These are phyloP conservation scores for Aldabrachelys gigantea DNA, from an alignment of 2,113 vertebrate species.

Conservation along the genomic window DNA sequence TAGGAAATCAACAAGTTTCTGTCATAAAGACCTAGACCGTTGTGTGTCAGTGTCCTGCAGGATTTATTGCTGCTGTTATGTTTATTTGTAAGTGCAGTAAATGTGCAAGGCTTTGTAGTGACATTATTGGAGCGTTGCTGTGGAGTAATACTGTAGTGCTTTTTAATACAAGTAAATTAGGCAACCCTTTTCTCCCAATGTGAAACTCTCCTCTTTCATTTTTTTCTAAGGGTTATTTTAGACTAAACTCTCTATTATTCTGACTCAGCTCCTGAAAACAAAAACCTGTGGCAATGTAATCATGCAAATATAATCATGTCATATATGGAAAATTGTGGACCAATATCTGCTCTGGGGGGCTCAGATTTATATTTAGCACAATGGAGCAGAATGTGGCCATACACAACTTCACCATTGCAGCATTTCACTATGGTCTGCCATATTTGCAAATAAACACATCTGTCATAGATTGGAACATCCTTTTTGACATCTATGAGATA, in stretches of 20 bases:
- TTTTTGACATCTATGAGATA: too few relatives aligned
- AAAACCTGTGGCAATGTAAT: neutral
- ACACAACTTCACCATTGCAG: neutral
- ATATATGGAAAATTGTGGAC: neutral
- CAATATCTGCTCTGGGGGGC: neutral
- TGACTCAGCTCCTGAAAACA: neutral
- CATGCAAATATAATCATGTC: neutral
- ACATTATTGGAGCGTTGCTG: neutral
- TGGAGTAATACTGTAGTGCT: neutral
- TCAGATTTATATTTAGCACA: too few relatives aligned
- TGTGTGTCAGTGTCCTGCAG: neutral
- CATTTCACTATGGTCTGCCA: too few relatives aligned
- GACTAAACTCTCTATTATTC: neutral
- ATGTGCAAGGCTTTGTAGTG: accelerated
- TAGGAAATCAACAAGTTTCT: neutral
- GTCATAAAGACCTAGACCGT: neutral
- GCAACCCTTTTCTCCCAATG: neutral
- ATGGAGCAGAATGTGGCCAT: neutral
- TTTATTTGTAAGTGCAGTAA: neutral
- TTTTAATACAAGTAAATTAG: neutral
- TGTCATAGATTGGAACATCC: too few relatives aligned
- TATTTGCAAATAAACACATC: too few relatives aligned
- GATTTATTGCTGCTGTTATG: neutral
- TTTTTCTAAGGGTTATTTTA: neutral
- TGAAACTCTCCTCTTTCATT: neutral